Percentiles rank a stretch among this genome's conserved stretches.
Evolutionary conservation across 2,113 vertebrate species (phyloP).

Genomic region (Corydoras maculifer): DNA sequence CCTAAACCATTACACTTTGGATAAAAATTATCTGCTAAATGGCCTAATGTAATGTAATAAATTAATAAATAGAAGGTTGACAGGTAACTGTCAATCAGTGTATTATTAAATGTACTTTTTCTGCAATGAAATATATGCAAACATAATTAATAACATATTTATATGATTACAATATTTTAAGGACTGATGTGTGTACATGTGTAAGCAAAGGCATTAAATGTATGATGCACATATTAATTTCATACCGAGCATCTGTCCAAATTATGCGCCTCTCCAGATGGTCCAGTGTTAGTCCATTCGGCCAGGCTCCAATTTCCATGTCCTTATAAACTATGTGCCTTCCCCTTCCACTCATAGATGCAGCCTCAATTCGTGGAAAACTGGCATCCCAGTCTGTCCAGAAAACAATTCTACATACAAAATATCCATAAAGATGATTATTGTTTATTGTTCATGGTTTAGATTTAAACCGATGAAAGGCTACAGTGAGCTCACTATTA

Average conservation of each 20-base stretch:
- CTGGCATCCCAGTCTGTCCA: slow-evolving; percentile 99
- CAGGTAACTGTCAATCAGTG: no score
- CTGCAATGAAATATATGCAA: no score
- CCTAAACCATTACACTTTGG: no score
- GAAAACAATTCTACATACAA: slow-evolving; percentile 80
- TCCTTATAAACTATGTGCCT: slow-evolving; percentile 93
- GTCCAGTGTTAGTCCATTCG: slow-evolving; percentile 94
- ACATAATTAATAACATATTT: no score
- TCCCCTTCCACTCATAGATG: slow-evolving; percentile 90
- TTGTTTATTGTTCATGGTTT: no score
- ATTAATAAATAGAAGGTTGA: no score
- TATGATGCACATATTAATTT: background rate
- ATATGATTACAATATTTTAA: background rate
- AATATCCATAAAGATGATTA: background rate
- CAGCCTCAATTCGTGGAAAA: slow-evolving; percentile 93
- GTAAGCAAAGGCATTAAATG: background rate
- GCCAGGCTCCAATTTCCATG: slow-evolving; percentile 98
- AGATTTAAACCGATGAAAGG: no score
- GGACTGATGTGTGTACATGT: background rate
- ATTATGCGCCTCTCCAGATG: slow-evolving; percentile 96
- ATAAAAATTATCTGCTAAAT: no score
- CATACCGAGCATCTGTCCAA: slow-evolving; percentile 96
- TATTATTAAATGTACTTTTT: no score
- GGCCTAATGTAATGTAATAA: no score
- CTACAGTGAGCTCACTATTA: no score